Conservation (phyloP, 2,113 vertebrate genomes). For the Hyperopisus bebe region DNA sequence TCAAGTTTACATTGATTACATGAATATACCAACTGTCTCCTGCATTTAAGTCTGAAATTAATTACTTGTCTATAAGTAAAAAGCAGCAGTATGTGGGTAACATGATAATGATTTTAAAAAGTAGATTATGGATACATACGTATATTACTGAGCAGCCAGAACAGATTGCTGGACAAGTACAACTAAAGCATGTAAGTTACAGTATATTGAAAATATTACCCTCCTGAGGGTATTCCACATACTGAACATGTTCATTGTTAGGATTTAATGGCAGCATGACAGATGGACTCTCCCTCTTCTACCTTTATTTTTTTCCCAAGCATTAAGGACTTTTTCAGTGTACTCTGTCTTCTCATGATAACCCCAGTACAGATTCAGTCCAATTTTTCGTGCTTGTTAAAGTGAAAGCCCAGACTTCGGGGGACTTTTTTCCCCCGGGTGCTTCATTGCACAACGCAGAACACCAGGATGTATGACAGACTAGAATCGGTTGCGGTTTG, state of each 20-base stretch:
- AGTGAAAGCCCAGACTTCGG: not conserved
- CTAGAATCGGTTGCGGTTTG: not conserved
- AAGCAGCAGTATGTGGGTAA: not conserved
- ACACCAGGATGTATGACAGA: not conserved
- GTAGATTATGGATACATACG: not conserved
- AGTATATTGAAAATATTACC: not conserved
- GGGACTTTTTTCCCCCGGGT: not conserved
- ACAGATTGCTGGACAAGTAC: not conserved
- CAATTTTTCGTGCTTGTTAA: not conserved
- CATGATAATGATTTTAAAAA: not conserved
- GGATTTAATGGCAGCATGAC: not conserved
- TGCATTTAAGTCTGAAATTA: not conserved
- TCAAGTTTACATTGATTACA: not conserved
- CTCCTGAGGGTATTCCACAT: not conserved
- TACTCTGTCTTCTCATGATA: not conserved
- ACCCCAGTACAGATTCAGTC: not conserved
- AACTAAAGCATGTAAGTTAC: not conserved
- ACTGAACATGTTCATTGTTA: not conserved
- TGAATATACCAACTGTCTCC: not conserved
- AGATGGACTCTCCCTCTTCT: not conserved
- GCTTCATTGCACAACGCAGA: not conserved
- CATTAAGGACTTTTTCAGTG: not conserved
- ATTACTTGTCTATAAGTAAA: not conserved
- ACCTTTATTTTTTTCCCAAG: not conserved
- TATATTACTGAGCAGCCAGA: not conserved